These are phyloP conservation scores for Anthrax anthrax DNA, from an alignment of 2,888 invertebrate genomes.

Conservation along the genomic window DNA sequence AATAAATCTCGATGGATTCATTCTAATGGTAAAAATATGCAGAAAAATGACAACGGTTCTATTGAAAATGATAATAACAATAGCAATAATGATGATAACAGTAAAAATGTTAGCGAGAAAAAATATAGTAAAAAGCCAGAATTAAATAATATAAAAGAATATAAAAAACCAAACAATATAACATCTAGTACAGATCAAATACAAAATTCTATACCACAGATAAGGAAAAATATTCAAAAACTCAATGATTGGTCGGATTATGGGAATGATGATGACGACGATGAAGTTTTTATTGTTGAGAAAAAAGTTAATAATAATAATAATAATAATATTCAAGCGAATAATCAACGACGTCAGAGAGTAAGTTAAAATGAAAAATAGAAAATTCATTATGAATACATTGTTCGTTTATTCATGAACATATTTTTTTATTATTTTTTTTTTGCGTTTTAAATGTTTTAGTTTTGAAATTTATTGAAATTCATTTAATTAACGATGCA, in stretches of 20 bases:
- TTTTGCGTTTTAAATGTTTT: too few relatives aligned
- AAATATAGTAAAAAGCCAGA: too few relatives aligned
- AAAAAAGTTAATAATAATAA: constrained; percentile 25
- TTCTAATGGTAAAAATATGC: too few relatives aligned
- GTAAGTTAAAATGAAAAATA: constrained; percentile 5
- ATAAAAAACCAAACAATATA: not conserved
- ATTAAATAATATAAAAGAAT: not conserved
- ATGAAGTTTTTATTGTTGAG: constrained; percentile 32
- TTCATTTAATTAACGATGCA: too few relatives aligned
- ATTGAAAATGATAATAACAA: not conserved
- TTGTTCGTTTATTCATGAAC: too few relatives aligned
- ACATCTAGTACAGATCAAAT: not conserved
- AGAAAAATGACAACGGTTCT: not conserved
- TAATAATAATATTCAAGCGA: constrained; percentile 10
- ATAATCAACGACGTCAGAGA: constrained; percentile 5
- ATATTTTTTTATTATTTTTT: too few relatives aligned
- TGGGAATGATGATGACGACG: constrained; percentile 20
- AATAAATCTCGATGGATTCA: too few relatives aligned
- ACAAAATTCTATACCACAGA: not conserved
- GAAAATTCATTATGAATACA: too few relatives aligned
- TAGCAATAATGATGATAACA: constrained; percentile 1
- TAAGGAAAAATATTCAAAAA: constrained; percentile 2
- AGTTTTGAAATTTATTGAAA: too few relatives aligned
- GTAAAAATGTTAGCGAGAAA: not conserved
- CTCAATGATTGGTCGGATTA: constrained; percentile 5